Percentiles rank a stretch among this genome's conserved stretches.
phyloP scores from a whole-genome alignment of 2,797 vertebrate genomes.

The Varecia variegata region DNA sequence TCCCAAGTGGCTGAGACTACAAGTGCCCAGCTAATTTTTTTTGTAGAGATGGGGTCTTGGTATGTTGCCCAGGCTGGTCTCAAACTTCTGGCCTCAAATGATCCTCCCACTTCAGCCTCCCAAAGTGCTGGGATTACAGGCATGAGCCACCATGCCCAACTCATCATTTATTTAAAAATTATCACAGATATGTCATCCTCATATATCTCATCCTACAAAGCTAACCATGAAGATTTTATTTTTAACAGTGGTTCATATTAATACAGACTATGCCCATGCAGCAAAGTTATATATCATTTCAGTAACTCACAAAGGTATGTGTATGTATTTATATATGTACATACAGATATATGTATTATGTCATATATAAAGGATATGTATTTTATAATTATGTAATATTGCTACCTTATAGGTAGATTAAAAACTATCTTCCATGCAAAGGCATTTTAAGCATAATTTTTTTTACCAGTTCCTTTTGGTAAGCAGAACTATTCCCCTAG shows the following conservation, averaged over 20 bases:
- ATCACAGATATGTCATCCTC: background rate
- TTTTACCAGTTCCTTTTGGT: background rate
- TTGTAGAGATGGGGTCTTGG: too few relatives aligned
- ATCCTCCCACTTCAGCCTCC: background rate
- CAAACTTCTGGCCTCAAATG: too few relatives aligned
- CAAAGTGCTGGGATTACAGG: background rate
- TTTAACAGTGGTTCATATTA: background rate
- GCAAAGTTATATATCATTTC: background rate
- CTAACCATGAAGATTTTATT: background rate
- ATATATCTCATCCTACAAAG: background rate
- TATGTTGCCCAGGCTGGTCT: too few relatives aligned
- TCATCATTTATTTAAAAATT: background rate
- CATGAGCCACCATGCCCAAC: background rate
- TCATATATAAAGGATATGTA: background rate
- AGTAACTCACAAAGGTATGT: background rate
- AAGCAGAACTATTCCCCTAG: background rate
- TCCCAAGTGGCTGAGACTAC: too few relatives aligned
- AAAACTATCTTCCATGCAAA: background rate
- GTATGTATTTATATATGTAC: background rate
- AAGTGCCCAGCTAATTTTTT: too few relatives aligned
- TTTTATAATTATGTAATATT: background rate
- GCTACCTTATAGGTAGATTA: background rate
- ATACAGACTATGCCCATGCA: background rate
- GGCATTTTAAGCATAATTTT: background rate
- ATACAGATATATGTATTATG: background rate